A percentile compares a stretch with the other conserved stretches of the same genome.
Evolutionary conservation across 2,888 invertebrate genomes (phyloP).

Genomic region (Didymodactylos carnosus): DNA sequence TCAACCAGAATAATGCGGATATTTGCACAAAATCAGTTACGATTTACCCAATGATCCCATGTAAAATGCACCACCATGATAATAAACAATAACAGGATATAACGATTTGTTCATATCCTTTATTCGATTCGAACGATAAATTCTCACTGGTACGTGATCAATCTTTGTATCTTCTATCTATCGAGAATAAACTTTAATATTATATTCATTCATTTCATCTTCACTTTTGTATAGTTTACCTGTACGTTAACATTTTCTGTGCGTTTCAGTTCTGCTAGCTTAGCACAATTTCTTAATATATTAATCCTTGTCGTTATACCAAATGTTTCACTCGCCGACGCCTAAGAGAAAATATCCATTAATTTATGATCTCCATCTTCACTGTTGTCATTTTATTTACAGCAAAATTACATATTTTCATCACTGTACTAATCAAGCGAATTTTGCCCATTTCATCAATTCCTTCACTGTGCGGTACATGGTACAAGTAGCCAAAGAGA

Average conservation of each 20-base stretch:
- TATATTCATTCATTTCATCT: too few relatives aligned
- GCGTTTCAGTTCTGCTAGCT: too few relatives aligned
- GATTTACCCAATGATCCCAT: neutral
- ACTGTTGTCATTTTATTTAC: neutral
- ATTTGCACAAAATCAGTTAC: neutral
- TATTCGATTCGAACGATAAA: neutral
- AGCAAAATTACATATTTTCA: neutral
- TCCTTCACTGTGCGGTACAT: neutral
- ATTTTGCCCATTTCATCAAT: neutral
- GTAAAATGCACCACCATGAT: slow-evolving; percentile 4
- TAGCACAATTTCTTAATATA: too few relatives aligned
- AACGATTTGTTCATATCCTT: neutral
- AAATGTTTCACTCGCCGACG: neutral
- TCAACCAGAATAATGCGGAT: neutral
- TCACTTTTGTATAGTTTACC: too few relatives aligned
- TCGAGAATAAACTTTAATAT: neutral
- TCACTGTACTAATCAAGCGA: neutral
- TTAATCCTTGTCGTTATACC: too few relatives aligned
- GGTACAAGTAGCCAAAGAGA: neutral
- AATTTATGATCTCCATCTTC: too few relatives aligned
- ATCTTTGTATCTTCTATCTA: neutral
- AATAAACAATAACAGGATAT: neutral
- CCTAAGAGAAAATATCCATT: neutral
- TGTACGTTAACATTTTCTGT: too few relatives aligned
- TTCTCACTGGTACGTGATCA: neutral